Evolutionary conservation across 2,797 vertebrate species (phyloP), one percentile per base, ranked within the genome.

Genomic region (Alcedo quadribrachys): DNA sequence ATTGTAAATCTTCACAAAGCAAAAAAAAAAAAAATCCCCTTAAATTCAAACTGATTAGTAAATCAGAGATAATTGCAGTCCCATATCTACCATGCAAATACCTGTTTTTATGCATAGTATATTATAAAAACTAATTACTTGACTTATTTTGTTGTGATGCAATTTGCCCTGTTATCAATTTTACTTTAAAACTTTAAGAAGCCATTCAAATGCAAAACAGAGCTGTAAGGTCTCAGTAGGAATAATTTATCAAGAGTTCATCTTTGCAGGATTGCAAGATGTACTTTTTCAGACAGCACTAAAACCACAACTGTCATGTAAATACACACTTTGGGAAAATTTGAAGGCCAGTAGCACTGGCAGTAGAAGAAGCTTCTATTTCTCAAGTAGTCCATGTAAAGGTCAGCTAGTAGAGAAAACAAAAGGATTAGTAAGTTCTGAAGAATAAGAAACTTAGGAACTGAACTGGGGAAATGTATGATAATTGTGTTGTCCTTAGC

Each of bases 301-400:
- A 90, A 95, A 95, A 58, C 28, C 60, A 75, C 70, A 95, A 53
- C 81, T 91, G 76, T 50, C 91, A 58, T 87, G 46, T 81, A 96
- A 96, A 91, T 85, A 88, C 32, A 87, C 66, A 54, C 20, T 68
- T 63, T 16, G 28, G 58, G 50, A 95, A 96, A 94, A 92, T 46
- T 45, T 82, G 70, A 93, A 81, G 58, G 7, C 55, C 53, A 65
- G 37, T 81, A 80, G 35, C 46, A 45, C 24, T 82, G 57, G 78
- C 35, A 88, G 81, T 50, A 15, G 15, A 91, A 75, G 61, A 78
- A 93, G 27, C 22, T 83, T 95, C 11, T 2, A 81, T 86, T 35
- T 81, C 77, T 83, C 76, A 81, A 78, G 69, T 32, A 95, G 48
- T 62, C 66, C 66, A 30, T 68, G 40, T 71, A 89, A 94, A 94